These are phyloP conservation scores for Oxyura jamaicensis DNA, from an alignment of 2,113 vertebrate species.

Conservation along the genomic window DNA sequence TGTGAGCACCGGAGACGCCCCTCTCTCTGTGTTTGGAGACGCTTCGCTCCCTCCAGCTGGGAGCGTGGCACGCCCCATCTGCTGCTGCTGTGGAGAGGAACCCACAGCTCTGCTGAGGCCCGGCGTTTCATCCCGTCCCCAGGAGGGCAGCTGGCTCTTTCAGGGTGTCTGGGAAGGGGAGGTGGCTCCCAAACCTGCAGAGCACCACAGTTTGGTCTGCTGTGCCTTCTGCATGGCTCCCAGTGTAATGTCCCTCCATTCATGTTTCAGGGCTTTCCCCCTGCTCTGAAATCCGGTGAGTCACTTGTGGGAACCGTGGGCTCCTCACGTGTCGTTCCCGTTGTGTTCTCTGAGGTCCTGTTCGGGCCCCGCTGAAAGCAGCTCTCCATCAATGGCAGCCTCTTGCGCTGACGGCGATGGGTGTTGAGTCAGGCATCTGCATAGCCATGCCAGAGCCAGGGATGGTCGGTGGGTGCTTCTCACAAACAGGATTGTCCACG, in stretches of 20 bases:
- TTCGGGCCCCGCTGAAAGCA: not conserved
- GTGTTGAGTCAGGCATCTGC: not conserved
- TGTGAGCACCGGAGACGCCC: not conserved
- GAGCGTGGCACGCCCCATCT: not conserved
- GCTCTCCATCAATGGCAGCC: not conserved
- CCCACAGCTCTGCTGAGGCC: not conserved
- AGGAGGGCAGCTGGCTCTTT: not conserved
- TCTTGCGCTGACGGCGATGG: not conserved
- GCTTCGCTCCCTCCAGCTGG: conserved; percentile 2
- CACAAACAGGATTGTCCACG: not conserved
- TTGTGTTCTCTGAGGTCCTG: not conserved
- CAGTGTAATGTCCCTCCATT: not conserved
- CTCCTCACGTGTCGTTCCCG: not conserved
- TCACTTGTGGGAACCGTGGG: not conserved
- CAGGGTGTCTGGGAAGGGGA: not conserved
- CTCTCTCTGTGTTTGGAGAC: not conserved
- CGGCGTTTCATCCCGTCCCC: not conserved
- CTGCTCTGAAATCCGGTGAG: not conserved
- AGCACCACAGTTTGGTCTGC: not conserved
- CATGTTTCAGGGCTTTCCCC: not conserved
- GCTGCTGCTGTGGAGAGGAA: not conserved
- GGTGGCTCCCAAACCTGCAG: not conserved
- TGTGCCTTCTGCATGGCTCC: not conserved
- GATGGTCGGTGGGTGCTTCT: conserved; percentile 27
- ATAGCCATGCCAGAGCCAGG: not conserved